phyloP scores from a whole-genome alignment of 2,888 invertebrate genomes.

The Hermodice carunculata region DNA sequence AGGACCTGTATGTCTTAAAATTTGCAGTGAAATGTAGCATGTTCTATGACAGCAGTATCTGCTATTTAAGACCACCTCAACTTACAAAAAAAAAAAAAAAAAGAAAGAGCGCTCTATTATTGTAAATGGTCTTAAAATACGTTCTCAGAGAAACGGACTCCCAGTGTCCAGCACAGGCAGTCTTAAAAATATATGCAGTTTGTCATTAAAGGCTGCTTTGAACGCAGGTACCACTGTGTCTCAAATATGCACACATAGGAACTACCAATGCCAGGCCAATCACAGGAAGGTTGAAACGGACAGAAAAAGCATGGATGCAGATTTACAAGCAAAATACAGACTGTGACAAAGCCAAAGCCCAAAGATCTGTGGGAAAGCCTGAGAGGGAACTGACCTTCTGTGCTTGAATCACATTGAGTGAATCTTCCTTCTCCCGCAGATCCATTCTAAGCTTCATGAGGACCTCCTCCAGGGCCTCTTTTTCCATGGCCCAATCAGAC shows the following conservation, averaged over 20 bases:
- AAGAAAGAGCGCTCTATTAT: no score
- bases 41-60: no score
- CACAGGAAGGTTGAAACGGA: not conserved
- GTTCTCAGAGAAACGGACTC: no score
- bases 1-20: no score
- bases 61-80: no score
- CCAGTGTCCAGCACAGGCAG: no score
- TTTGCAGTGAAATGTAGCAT: no score
- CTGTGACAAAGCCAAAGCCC: not conserved
- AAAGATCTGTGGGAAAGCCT: not conserved
- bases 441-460: conserved; percentile 53
- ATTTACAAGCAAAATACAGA: not conserved
- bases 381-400: conserved; percentile 42
- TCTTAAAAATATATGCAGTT: no score
- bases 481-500: conserved; percentile 61
- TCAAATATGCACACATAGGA: not conserved
- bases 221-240: not conserved
- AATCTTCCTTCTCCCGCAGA: conserved; percentile 50
- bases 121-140: no score
- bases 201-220: no score
- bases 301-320: not conserved
- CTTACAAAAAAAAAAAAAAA: no score
- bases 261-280: not conserved
- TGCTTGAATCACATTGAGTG: conserved; percentile 44
- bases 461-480: conserved; percentile 62